Evolutionary conservation across 2,797 vertebrate genomes (phyloP).

Genomic region (Lacerta agilis): DNA sequence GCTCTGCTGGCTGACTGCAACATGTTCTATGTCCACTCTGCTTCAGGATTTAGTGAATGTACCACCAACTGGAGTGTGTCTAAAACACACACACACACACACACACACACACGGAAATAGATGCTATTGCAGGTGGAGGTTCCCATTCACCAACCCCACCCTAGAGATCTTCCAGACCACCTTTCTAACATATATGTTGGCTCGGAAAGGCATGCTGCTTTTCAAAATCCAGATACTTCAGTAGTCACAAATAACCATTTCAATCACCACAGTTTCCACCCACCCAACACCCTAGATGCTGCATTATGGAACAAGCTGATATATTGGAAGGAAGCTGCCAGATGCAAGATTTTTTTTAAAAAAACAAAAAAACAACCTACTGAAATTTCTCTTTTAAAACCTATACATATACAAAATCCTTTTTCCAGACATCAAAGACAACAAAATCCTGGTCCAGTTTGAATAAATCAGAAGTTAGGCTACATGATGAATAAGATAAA

Average conservation of each 20-base stretch:
- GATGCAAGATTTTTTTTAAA: no score
- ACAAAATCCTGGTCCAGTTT: conserved; percentile 48
- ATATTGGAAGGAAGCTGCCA: background rate
- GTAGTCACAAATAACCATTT: conserved; percentile 11
- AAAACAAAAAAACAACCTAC: background rate
- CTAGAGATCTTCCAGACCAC: conserved; percentile 53
- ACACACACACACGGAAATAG: conserved; percentile 5
- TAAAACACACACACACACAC: conserved; percentile 37
- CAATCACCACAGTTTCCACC: conserved; percentile 36
- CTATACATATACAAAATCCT: conserved; percentile 39
- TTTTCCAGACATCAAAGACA: conserved; percentile 27
- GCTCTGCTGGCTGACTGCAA: conserved; percentile 66
- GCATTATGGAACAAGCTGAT: background rate
- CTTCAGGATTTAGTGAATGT: conserved; percentile 62
- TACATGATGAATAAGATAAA: background rate
- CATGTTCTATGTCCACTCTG: conserved; percentile 42
- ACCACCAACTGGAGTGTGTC: conserved; percentile 67
- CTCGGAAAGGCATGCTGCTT: conserved; percentile 52
- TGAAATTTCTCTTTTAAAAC: conserved; percentile 26
- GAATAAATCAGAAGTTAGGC: conserved; percentile 44
- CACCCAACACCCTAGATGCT: background rate
- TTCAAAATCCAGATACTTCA: conserved; percentile 12
- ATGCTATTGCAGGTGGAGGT: conserved; percentile 54
- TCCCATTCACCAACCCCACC: conserved; percentile 59
- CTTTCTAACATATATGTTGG: conserved; percentile 26